Evolutionary conservation across 2,113 vertebrate species (phyloP).

Genomic region (Nicator chloris): DNA sequence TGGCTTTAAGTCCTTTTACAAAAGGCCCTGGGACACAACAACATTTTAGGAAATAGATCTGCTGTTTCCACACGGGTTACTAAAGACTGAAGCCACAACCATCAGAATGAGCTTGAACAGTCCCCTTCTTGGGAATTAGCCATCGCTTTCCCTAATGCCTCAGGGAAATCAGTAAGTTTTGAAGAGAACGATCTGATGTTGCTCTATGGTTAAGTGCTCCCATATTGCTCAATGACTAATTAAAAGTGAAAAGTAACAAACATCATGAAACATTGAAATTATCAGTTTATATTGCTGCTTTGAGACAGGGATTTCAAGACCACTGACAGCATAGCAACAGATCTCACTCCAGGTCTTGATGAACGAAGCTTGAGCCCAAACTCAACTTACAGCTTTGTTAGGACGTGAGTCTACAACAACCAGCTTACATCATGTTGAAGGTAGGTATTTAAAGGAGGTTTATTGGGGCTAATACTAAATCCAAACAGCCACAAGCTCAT

Average conservation of each 20-base stretch:
- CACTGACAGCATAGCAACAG: accelerated
- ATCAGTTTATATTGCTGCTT: background rate
- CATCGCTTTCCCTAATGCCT: background rate
- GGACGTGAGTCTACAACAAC: constrained; percentile 29
- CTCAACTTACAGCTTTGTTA: background rate
- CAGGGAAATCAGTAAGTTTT: background rate
- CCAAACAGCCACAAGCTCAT: constrained; percentile 47
- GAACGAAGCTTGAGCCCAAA: background rate
- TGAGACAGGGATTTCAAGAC: background rate
- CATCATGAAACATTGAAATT: background rate
- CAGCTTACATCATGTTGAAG: constrained; percentile 36
- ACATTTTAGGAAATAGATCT: background rate
- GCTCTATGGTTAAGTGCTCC: background rate
- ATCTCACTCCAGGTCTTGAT: background rate
- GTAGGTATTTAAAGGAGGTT: constrained; percentile 42
- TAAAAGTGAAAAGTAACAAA: background rate
- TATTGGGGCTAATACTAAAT: constrained; percentile 47
- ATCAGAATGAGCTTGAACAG: background rate
- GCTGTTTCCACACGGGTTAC: background rate
- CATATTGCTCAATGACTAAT: background rate
- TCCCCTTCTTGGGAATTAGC: background rate
- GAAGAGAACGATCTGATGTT: background rate
- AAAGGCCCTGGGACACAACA: background rate
- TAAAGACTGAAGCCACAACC: background rate
- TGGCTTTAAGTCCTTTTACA: background rate